Evolutionary conservation across 2,797 vertebrate genomes (phyloP).

Genomic region (Hephaestus fuliginosus): DNA sequence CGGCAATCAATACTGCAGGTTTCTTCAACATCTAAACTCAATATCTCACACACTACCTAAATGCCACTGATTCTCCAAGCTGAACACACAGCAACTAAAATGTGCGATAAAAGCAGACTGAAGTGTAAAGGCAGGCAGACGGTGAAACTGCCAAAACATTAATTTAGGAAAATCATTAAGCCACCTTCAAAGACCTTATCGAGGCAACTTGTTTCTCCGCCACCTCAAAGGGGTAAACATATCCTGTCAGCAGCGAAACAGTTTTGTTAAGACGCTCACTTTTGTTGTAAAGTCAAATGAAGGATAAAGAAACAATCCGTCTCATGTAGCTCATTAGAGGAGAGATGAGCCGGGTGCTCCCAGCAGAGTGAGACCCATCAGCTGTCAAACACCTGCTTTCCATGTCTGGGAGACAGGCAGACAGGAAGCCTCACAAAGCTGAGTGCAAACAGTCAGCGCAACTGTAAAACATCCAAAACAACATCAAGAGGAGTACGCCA

Average conservation of each 20-base stretch:
- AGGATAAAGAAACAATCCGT: constrained; percentile 75
- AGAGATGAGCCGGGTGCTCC: constrained; percentile 68
- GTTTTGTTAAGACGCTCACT: constrained; percentile 68
- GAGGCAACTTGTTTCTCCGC: constrained; percentile 57
- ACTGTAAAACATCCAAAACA: constrained; percentile 68
- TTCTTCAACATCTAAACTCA: constrained; percentile 51
- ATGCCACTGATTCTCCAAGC: constrained; percentile 57
- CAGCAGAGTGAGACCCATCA: constrained; percentile 70
- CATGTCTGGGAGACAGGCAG: constrained; percentile 63
- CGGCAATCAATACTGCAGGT: constrained; percentile 55
- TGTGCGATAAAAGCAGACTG: constrained; percentile 38
- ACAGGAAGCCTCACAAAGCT: constrained; percentile 46
- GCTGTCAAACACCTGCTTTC: constrained; percentile 78
- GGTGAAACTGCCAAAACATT: constrained; percentile 67
- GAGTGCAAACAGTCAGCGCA: constrained; percentile 47
- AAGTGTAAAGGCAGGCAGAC: constrained; percentile 52
- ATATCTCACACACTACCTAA: constrained; percentile 43
- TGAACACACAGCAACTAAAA: constrained; percentile 53
- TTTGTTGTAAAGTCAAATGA: constrained; percentile 82
- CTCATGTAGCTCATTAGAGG: constrained; percentile 80
- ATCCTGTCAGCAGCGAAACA: constrained; percentile 55
- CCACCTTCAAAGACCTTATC: constrained; percentile 65
- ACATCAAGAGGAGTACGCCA: constrained; percentile 57
- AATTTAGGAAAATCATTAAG: constrained; percentile 74
- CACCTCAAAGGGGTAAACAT: constrained; percentile 63